phyloP scores from a whole-genome alignment of 64 coral and sea anemone genomes.

The Montipora foliosa region DNA sequence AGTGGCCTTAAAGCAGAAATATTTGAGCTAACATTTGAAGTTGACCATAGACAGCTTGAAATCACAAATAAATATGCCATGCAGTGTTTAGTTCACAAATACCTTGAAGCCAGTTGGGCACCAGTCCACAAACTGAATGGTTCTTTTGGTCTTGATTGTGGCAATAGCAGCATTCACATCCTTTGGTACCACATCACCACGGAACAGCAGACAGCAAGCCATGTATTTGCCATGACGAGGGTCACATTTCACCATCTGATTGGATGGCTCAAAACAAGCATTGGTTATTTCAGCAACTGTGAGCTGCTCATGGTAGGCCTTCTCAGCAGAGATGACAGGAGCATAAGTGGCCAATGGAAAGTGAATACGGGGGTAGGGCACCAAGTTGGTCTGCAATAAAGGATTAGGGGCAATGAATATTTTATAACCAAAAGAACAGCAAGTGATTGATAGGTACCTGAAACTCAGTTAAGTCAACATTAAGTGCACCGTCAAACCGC shows the following conservation, averaged over 20 bases:
- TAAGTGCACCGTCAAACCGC: background rate
- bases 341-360: conserved; percentile 3
- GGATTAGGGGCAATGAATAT: too few species aligned
- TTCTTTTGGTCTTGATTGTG: conserved; percentile 1
- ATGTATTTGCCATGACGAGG: conserved; percentile 8
- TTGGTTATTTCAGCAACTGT: background rate
- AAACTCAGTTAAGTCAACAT: background rate
- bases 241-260: conserved; percentile 15
- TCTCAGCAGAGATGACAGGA: conserved; percentile 7
- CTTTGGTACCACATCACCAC: conserved; percentile 2
- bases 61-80: too few species aligned
- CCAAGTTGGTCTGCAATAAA: conserved; percentile 2
- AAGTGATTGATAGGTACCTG: background rate
- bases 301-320: background rate
- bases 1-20: too few species aligned
- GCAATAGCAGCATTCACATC: conserved; percentile 6
- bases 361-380: background rate
- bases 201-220: background rate
- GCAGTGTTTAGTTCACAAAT: background rate
- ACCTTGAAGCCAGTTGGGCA: conserved; percentile 13
- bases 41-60: too few species aligned
- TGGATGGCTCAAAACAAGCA: background rate
- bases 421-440: background rate
- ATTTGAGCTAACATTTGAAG: too few species aligned
- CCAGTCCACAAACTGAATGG: conserved; percentile 14